A percentile compares a stretch with the other conserved stretches of the same genome.
phyloP scores from a whole-genome alignment of 2,888 invertebrate genomes.

The Punctoribates punctum region DNA sequence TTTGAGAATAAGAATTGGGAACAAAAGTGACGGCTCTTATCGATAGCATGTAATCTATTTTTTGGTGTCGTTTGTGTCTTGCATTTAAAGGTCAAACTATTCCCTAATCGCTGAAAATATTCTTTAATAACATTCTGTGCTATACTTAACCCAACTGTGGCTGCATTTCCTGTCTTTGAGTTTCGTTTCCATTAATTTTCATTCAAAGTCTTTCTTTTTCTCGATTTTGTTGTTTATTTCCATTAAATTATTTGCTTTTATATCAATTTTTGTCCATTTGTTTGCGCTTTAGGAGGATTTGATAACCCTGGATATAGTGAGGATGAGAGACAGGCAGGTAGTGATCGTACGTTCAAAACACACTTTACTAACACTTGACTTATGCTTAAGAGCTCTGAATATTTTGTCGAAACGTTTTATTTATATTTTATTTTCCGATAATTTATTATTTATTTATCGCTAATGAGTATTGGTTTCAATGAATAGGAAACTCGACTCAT shows the following conservation, averaged over 20 bases:
- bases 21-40: conserved; percentile 16
- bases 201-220: background rate
- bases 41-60: background rate
- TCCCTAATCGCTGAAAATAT: background rate
- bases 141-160: background rate
- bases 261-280: conserved; percentile 46
- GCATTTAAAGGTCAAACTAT: background rate
- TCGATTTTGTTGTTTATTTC: conserved; percentile 20
- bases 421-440: background rate
- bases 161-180: background rate
- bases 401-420: background rate
- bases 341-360: conserved; percentile 48
- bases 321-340: conserved; percentile 66
- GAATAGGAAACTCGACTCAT: conserved; percentile 9
- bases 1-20: background rate
- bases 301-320: conserved; percentile 74
- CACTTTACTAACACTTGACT: conserved; percentile 43
- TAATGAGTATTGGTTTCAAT: background rate
- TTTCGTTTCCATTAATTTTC: background rate
- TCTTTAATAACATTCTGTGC: background rate
- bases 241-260: conserved; percentile 14
- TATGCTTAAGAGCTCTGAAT: background rate
- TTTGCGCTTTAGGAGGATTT: conserved; percentile 52
- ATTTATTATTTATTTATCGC: background rate
- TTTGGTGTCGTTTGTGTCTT: background rate